phyloP scores from a whole-genome alignment of 2,888 invertebrate genomes.

The Charanyca ferruginea region DNA sequence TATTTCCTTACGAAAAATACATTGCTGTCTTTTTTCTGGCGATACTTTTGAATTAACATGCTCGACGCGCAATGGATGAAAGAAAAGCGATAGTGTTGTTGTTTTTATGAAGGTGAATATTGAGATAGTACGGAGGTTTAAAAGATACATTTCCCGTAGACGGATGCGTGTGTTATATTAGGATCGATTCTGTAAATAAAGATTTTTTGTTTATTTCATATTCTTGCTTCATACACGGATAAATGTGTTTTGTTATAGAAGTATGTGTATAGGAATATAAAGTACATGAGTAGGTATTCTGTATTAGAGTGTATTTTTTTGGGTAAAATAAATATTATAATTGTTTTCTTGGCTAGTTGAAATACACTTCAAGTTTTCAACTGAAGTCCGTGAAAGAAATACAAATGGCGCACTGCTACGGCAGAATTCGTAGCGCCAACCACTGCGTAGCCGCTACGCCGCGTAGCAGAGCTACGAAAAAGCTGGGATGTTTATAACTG shows the following conservation, averaged over 20 bases:
- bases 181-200: slow-evolving; percentile 68
- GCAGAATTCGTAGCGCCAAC: slow-evolving; percentile 39
- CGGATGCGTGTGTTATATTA: slow-evolving; percentile 64
- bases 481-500: neutral
- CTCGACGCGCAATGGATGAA: slow-evolving; percentile 20
- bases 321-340: neutral
- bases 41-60: too few species aligned
- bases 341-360: neutral
- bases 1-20: slow-evolving; percentile 33
- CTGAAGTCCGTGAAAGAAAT: too few species aligned
- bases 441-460: slow-evolving; percentile 51
- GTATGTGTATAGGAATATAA: slow-evolving; percentile 3
- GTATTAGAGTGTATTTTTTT: neutral
- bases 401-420: slow-evolving; percentile 41
- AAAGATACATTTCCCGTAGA: slow-evolving; percentile 65
- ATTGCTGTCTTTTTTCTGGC: slow-evolving; percentile 32
- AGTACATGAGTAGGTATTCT: neutral
- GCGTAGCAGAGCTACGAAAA: slow-evolving; percentile 48
- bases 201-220: slow-evolving; percentile 62
- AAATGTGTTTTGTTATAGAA: slow-evolving; percentile 13
- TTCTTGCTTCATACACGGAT: slow-evolving; percentile 32
- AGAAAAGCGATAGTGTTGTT: rapidly evolving
- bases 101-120: slow-evolving; percentile 24
- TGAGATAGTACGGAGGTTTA: slow-evolving; percentile 41
- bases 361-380: too few species aligned